These are phyloP conservation scores for Phaethon lepturus DNA, from an alignment of 2,113 vertebrate species.

Conservation along the genomic window DNA sequence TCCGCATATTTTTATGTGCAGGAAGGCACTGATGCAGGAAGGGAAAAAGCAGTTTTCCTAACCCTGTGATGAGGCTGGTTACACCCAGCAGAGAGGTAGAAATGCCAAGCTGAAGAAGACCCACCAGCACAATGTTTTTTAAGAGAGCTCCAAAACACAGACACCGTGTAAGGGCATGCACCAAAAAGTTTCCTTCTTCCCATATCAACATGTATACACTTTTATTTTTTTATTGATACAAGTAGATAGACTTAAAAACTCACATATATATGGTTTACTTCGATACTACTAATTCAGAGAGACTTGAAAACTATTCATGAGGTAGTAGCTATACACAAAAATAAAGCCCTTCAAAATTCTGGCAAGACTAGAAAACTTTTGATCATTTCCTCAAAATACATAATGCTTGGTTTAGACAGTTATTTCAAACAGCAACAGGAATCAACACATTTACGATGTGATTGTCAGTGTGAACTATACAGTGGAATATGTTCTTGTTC, in stretches of 20 bases:
- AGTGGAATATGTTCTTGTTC: neutral
- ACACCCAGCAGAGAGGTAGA: neutral
- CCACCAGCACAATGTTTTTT: neutral
- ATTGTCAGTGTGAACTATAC: neutral
- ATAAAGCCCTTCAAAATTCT: neutral
- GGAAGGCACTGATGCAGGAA: neutral
- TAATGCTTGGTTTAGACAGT: neutral
- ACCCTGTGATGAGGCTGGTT: neutral
- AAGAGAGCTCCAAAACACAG: neutral
- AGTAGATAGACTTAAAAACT: neutral
- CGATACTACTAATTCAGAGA: neutral
- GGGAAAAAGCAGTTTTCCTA: neutral
- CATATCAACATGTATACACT: neutral
- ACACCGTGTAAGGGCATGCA: fast-evolving
- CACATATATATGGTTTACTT: neutral
- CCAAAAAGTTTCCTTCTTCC: neutral
- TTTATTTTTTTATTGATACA: neutral
- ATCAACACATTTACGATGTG: neutral
- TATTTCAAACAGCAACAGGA: neutral
- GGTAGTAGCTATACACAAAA: neutral
- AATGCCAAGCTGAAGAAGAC: neutral
- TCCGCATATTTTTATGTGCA: neutral
- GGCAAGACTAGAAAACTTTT: neutral
- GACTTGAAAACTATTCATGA: neutral
- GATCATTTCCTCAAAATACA: neutral